Percentiles rank a stretch among this genome's conserved stretches.
Conservation (phyloP, 2,888 invertebrate genomes). For the Malacosoma neustria region DNA sequence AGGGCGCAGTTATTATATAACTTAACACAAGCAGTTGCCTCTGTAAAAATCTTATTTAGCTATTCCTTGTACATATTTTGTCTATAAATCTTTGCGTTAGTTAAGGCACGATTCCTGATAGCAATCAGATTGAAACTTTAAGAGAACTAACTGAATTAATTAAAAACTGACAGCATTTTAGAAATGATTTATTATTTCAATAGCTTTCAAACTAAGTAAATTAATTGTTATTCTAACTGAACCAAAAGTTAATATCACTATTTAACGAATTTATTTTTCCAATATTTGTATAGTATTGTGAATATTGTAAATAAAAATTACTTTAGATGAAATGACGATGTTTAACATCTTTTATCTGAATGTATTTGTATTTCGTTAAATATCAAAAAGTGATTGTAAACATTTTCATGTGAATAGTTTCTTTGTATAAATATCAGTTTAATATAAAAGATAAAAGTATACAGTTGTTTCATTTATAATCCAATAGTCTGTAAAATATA, state of each 20-base stretch:
- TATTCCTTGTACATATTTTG: background rate
- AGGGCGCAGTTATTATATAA: too few relatives aligned
- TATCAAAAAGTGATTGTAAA: conserved; percentile 54
- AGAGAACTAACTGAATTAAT: too few relatives aligned
- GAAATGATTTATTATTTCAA: too few relatives aligned
- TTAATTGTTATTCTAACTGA: too few relatives aligned
- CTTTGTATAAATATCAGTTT: conserved; percentile 67
- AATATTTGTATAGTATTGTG: conserved; percentile 22
- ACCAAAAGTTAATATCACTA: conserved; percentile 21
- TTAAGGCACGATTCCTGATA: too few relatives aligned
- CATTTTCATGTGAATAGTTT: conserved; percentile 66
- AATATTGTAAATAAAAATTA: conserved; percentile 40
- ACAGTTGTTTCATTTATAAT: too few relatives aligned
- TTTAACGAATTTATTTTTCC: conserved; percentile 33
- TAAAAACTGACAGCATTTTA: too few relatives aligned
- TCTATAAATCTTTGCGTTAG: too few relatives aligned
- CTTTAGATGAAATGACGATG: conserved; percentile 40
- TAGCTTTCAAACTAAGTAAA: too few relatives aligned
- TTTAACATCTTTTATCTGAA: conserved; percentile 62
- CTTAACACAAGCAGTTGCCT: too few relatives aligned
- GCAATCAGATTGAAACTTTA: too few relatives aligned
- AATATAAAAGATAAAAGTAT: conserved; percentile 44
- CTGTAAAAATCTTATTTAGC: conserved; percentile 6
- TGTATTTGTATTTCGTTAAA: conserved; percentile 59
- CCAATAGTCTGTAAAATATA: too few relatives aligned